Evolutionary conservation across 2,797 vertebrate species (phyloP), one percentile per base, ranked within the genome.

Genomic region (Hypotaenidia philippensis): DNA sequence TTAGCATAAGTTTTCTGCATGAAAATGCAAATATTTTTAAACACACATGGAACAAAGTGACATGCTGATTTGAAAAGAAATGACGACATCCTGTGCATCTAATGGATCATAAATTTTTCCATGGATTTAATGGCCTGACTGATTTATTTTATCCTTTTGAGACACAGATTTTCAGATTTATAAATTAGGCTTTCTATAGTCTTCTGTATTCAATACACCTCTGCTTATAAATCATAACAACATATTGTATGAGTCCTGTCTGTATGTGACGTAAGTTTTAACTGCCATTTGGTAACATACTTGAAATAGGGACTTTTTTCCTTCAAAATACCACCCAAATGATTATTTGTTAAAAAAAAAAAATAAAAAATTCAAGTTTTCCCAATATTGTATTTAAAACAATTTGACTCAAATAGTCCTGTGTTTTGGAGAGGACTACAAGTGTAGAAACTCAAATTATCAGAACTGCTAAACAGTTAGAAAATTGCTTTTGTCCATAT

Each of bases 101-200:
- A 70, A 83, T 11, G 20, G 72, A 27, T 57, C 27, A 9, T 86
- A 83, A 53, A 50, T n/a, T 90, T 90, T 87, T 64, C n/a, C 6
- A 11, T 86, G 57, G 57, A 71, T 90, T 86, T 75, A 71, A 38
- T 78, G 61, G 81, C 36, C 41, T 21, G 40, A 77, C 47, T 71
- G 70, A 95, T 94, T 69, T 74, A 59, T 89, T 94, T 77, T 86
- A 50, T 18, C 44, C 32, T 78, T 71, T 57, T 26, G 18, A 68
- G 57, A 53, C 57, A 57, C 57, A 60, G 49, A 90, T 95, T 91
- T 94, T 90, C 53, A 83, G 90, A 88, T 83, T 93, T 87, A 68
- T 90, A 34, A 71, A 36, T 83, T 78, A 49, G 50, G 50, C 76
- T 40, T 89, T 89, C 60, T 18, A 7, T 59, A 52, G 64, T 59